Evolutionary conservation across 2,888 invertebrate species (phyloP).

Genomic region (Uloborus plumipes): DNA sequence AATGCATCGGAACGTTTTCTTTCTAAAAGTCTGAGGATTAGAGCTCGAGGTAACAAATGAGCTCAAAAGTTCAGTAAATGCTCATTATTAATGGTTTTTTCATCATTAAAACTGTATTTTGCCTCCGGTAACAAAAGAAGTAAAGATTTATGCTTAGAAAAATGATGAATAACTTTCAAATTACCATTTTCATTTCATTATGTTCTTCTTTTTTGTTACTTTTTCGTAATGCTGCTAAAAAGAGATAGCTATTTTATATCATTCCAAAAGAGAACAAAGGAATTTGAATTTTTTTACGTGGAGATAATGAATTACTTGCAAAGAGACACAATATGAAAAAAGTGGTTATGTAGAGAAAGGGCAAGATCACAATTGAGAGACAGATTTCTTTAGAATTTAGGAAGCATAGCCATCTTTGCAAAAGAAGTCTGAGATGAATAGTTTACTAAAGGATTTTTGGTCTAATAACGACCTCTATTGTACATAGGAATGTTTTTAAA

Average conservation of each 20-base stretch:
- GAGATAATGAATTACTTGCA: conserved; percentile 41
- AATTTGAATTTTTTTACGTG: conserved; percentile 13
- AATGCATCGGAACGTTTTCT: too few species aligned
- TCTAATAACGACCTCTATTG: too few species aligned
- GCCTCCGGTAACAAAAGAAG: conserved; percentile 31
- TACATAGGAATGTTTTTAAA: too few species aligned
- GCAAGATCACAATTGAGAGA: background rate
- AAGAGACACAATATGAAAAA: conserved; percentile 44
- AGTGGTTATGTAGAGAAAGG: background rate
- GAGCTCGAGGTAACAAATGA: too few species aligned
- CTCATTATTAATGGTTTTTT: conserved; percentile 46
- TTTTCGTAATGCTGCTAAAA: conserved; percentile 19
- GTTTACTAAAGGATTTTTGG: too few species aligned
- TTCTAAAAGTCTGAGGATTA: too few species aligned
- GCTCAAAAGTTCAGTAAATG: conserved; percentile 1
- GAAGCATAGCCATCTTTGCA: conserved; percentile 36
- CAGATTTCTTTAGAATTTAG: conserved; percentile 33
- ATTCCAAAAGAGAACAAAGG: conserved; percentile 47
- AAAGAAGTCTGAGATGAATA: background rate
- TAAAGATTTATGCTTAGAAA: conserved; percentile 39
- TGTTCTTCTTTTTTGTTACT: conserved; percentile 23
- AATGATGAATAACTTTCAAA: conserved; percentile 58
- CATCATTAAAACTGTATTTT: conserved; percentile 55
- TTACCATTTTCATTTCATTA: conserved; percentile 32
- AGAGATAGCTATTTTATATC: conserved; percentile 35